Evolutionary conservation across 92 coral and sea anemone species (phyloP).

Genomic region (Paramuricea clavata): DNA sequence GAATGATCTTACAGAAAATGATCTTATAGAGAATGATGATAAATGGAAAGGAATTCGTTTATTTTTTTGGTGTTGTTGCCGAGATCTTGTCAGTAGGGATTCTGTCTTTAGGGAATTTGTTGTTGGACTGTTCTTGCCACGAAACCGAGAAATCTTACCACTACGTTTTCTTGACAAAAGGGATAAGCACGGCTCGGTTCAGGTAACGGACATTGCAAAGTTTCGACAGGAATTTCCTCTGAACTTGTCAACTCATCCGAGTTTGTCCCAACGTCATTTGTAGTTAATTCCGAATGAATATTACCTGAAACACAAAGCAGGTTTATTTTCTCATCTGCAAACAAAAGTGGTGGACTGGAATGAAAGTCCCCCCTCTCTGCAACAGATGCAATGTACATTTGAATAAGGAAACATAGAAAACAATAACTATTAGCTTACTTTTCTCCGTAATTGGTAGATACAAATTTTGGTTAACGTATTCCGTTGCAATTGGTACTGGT

Average conservation of each 20-base stretch:
- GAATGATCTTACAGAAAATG: no score
- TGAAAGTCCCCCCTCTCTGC: no score
- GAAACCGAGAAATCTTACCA: constrained; percentile 6
- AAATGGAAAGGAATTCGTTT: no score
- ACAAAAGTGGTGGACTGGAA: background rate
- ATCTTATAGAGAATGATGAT: no score
- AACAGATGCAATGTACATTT: no score
- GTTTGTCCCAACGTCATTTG: background rate
- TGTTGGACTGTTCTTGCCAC: no score
- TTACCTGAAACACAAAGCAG: background rate
- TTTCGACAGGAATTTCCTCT: constrained; percentile 13
- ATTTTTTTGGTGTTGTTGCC: no score
- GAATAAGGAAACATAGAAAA: no score
- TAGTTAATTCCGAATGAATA: background rate
- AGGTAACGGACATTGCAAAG: constrained; percentile 37
- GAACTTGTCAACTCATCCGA: background rate
- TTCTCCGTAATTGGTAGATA: background rate
- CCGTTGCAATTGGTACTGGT: background rate
- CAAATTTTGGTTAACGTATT: background rate
- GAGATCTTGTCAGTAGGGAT: no score
- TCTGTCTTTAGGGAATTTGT: no score
- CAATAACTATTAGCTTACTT: background rate
- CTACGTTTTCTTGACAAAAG: constrained; percentile 45
- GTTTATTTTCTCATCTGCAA: no score
- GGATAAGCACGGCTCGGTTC: constrained; percentile 39